Evolutionary conservation across 2,797 vertebrate species (phyloP), one percentile per base, ranked within the genome.

Genomic region (Pteropus rufus): DNA sequence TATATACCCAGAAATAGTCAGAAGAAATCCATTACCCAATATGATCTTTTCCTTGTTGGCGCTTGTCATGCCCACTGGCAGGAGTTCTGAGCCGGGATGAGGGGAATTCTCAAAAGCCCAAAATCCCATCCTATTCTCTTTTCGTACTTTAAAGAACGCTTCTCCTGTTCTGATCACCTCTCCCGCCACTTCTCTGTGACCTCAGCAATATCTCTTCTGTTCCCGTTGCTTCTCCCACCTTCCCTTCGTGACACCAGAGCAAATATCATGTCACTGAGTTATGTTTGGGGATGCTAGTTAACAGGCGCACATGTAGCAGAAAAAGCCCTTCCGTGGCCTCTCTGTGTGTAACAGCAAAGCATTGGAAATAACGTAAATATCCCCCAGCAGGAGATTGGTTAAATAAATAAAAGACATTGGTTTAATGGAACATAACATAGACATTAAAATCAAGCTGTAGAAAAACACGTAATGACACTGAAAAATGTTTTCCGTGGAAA

Each of bases 401-500:
- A 90, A 84, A 69, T 89, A 64, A 84, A 89, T 14, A 94, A 89
- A 6, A 72, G 60, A 49, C 60, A 14, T 23, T 10, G 44, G 54
- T 39, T 64, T 70, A 90, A 81, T 56, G 88, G 89, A 94, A 69
- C 34, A 76, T 23, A 34, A 80, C 31, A 21, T 7, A 73, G 21
- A 56, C 62, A 77, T 60, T 34, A 76, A 54, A 75, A 52, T 70
- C 65, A 56, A 14, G 29, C 54, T 84, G 18, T 34, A 72, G 49
- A 62, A 89, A 89, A 89, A 75, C 23, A 62, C 12, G 58, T 72
- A 76, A 64, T 70, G 39, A 64, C 41, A 65, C 7, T 44, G 34
- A 77, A 77, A 88, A 76, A 46, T 73, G 15, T 92, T 95, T 88
- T 70, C 60, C 52, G 3, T 56, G 73, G 72, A 79, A 97, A 91